Evolutionary conservation across 64 coral and sea anemone genomes (phyloP).

Genomic region (Montipora sp.): DNA sequence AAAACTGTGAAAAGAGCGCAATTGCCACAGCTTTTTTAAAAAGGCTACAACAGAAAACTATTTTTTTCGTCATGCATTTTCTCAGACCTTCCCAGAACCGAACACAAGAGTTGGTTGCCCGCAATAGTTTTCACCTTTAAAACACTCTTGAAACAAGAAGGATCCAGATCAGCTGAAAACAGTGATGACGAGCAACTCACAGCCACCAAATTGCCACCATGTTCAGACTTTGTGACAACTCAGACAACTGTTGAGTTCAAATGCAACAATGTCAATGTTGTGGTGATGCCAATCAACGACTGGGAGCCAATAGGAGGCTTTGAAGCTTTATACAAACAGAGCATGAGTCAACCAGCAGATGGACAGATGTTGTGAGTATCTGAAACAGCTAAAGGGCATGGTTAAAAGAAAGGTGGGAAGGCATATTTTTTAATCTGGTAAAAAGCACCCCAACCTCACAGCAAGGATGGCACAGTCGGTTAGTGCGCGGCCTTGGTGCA

Average conservation of each 20-base stretch:
- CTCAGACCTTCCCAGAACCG: conserved; percentile 91
- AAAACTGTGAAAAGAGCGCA: no score
- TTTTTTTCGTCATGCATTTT: background rate
- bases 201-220: conserved; percentile 55
- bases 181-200: conserved; percentile 32
- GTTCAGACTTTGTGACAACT: conserved; percentile 82
- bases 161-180: conserved; percentile 43
- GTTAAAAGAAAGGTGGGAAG: no score
- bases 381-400: background rate
- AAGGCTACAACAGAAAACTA: background rate
- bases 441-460: background rate
- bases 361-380: conserved; percentile 89
- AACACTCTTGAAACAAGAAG: conserved; percentile 84
- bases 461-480: background rate
- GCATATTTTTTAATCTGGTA: background rate
- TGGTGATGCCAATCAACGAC: conserved; percentile 80
- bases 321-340: conserved; percentile 82
- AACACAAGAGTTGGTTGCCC: conserved; percentile 94
- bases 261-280: conserved; percentile 79
- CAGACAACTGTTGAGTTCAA: conserved; percentile 73
- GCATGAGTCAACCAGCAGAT: conserved; percentile 75
- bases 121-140: conserved; percentile 94
- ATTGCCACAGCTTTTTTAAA: background rate
- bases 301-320: conserved; percentile 93
- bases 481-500: no score